Conservation (phyloP, 1,140 invertebrate species). For the Carposina sasakii region DNA sequence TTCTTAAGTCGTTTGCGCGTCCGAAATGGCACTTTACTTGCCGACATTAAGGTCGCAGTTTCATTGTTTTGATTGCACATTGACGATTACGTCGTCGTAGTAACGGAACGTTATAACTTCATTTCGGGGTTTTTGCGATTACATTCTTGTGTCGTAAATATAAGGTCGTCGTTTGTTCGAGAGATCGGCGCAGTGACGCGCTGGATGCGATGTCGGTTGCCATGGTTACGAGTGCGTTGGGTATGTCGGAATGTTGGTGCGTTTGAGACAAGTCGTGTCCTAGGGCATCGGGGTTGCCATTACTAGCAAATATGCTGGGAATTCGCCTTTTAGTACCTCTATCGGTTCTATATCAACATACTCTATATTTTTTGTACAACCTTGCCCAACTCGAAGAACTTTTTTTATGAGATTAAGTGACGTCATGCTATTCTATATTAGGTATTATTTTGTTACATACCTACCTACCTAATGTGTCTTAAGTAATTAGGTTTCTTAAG, state of each 20-base stretch:
- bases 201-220: conserved; percentile 42
- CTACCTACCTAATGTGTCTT: no score
- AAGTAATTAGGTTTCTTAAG: no score
- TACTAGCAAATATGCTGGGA: no score
- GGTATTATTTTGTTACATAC: no score
- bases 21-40: conserved; percentile 57
- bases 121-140: conserved; percentile 46
- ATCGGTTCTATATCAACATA: no score
- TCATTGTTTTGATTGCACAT: conserved; percentile 58
- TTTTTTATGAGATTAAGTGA: conserved; percentile 20
- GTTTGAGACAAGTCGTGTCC: no score
- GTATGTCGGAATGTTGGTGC: no score
- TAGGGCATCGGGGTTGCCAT: no score
- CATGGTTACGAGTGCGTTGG: conserved; percentile 60
- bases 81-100: conserved; percentile 49
- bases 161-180: conserved; percentile 49
- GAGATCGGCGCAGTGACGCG: conserved; percentile 26
- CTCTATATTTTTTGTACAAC: no score
- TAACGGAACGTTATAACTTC: conserved; percentile 67
- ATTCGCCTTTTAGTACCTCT: no score
- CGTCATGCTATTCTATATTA: no score
- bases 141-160: conserved; percentile 33
- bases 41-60: conserved; percentile 65
- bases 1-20: conserved; percentile 60
- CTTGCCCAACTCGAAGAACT: no score